Percentiles rank a stretch among this genome's conserved stretches.
Evolutionary conservation across 2,797 vertebrate species (phyloP).

Genomic region (Enteromius fasciolatus): DNA sequence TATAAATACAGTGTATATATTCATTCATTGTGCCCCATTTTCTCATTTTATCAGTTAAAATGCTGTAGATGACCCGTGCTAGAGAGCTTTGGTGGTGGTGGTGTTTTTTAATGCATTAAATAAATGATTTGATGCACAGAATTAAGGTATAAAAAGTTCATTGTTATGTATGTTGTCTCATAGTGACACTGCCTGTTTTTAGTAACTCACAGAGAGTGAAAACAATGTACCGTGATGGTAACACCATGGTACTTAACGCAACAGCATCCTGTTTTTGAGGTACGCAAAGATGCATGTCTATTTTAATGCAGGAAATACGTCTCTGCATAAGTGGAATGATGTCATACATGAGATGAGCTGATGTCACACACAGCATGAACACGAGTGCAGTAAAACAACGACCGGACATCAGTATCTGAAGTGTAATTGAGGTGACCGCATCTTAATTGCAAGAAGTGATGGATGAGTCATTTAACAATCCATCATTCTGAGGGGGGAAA

Average conservation of each 20-base stretch:
- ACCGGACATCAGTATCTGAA: neutral
- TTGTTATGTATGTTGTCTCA: neutral
- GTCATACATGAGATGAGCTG: neutral
- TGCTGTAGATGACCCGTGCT: neutral
- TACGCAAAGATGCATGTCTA: neutral
- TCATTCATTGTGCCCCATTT: neutral
- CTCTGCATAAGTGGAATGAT: neutral
- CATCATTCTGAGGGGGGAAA: neutral
- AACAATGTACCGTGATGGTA: neutral
- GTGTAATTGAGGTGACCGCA: neutral
- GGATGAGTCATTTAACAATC: neutral
- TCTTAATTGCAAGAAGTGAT: neutral
- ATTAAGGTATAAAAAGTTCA: neutral
- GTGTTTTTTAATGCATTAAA: neutral
- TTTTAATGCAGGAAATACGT: neutral
- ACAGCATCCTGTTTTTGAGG: neutral
- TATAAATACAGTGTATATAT: neutral
- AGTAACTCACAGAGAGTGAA: neutral
- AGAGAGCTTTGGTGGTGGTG: neutral
- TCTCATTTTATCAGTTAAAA: neutral
- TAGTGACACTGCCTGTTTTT: neutral
- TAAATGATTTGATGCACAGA: neutral
- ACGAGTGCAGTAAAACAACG: neutral
- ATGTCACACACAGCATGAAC: neutral
- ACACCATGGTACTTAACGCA: neutral